phyloP scores from a whole-genome alignment of 1,140 invertebrate species.

The Megalopta genalis region DNA sequence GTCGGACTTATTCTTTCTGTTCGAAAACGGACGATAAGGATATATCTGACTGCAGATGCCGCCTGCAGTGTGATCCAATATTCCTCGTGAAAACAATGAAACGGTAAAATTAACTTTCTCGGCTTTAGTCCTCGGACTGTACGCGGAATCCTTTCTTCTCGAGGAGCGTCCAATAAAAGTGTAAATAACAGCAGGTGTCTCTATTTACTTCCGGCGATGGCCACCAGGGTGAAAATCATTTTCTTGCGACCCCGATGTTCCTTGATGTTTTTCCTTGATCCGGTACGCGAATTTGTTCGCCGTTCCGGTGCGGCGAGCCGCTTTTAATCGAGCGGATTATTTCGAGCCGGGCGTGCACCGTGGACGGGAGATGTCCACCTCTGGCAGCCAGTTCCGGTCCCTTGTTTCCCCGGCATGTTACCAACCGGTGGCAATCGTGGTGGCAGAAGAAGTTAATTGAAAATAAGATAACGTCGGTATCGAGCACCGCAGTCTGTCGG shows the following conservation, averaged over 20 bases:
- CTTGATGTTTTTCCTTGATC: background rate
- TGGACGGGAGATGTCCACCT: background rate
- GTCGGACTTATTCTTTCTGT: too few species aligned
- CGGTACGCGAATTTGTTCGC: too few species aligned
- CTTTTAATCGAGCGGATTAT: slow-evolving; percentile 24
- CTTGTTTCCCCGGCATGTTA: slow-evolving; percentile 24
- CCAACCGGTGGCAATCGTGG: slow-evolving; percentile 55
- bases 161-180: too few species aligned
- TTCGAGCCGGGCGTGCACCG: background rate
- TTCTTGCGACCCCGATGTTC: background rate
- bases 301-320: background rate
- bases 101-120: too few species aligned
- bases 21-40: too few species aligned
- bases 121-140: too few species aligned
- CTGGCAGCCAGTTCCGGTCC: slow-evolving; percentile 20
- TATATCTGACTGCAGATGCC: too few species aligned
- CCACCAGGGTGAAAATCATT: background rate
- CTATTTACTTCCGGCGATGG: too few species aligned
- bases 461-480: slow-evolving; percentile 62
- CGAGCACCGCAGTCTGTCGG: slow-evolving; percentile 24
- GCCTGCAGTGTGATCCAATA: too few species aligned
- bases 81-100: too few species aligned
- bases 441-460: slow-evolving; percentile 66
- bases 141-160: too few species aligned
- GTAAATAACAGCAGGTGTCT: too few species aligned